Evolutionary conservation across 2,113 vertebrate species (phyloP).

Genomic region (Platichthys flesus): DNA sequence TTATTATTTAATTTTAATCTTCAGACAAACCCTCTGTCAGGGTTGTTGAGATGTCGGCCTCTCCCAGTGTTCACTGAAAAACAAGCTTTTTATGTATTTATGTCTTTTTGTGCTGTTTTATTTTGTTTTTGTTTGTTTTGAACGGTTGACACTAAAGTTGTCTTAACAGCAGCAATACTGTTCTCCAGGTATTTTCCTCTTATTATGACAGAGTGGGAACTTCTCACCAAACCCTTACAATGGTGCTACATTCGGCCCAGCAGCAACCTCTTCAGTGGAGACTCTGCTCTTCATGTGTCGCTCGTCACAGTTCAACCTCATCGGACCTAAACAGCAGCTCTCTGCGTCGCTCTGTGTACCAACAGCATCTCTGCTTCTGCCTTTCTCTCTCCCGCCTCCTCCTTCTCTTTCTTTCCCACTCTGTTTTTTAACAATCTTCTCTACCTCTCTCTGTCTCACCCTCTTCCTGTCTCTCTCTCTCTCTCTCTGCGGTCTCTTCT

Average conservation of each 20-base stretch:
- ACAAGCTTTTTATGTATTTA: constrained; percentile 80
- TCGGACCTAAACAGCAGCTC: constrained; percentile 86
- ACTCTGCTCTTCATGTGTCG: constrained; percentile 87
- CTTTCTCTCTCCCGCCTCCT: constrained; percentile 65
- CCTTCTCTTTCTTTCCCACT: constrained; percentile 34
- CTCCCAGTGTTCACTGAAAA: constrained; percentile 87
- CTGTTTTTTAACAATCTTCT: constrained; percentile 73
- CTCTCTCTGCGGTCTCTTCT: constrained; percentile 69
- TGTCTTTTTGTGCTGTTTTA: constrained; percentile 72
- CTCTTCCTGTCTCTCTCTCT: constrained; percentile 45
- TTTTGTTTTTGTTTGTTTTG: constrained; percentile 39
- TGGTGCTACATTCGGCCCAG: constrained; percentile 80
- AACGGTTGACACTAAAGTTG: constrained; percentile 87
- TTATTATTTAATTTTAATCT: constrained; percentile 80
- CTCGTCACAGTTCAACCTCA: constrained; percentile 85
- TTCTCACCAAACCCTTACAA: constrained; percentile 76
- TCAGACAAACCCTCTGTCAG: constrained; percentile 80
- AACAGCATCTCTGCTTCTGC: constrained; percentile 70
- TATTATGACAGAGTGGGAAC: constrained; percentile 77
- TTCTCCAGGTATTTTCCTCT: constrained; percentile 81
- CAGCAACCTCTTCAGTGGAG: constrained; percentile 82
- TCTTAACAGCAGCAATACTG: constrained; percentile 89
- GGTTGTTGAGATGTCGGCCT: constrained; percentile 87
- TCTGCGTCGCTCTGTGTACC: constrained; percentile 70
- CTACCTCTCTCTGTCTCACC: constrained; percentile 81